phyloP scores from a whole-genome alignment of 2,888 invertebrate species.

The Epistrophe grossulariae region DNA sequence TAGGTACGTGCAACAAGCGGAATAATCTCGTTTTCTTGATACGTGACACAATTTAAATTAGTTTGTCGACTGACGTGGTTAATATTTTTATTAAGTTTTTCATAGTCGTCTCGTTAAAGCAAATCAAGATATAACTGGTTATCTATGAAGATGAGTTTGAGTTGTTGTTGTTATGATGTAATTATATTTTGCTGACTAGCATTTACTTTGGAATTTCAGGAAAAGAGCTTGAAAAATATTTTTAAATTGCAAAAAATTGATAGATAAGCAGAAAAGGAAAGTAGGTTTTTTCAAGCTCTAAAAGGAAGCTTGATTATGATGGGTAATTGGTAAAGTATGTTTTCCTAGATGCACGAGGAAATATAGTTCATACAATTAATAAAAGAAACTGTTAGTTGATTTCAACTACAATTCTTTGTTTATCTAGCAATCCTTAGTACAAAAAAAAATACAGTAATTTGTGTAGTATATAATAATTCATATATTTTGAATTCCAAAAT shows the following conservation, averaged over 20 bases:
- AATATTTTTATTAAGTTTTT: not conserved
- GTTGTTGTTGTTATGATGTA: not conserved
- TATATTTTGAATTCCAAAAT: too few relatives aligned
- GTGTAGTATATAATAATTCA: too few relatives aligned
- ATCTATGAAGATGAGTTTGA: slow-evolving; percentile 6
- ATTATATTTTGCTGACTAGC: not conserved
- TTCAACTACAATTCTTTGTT: too few relatives aligned
- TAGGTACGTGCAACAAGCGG: not conserved
- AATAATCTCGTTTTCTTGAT: slow-evolving; percentile 28
- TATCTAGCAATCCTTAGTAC: too few relatives aligned
- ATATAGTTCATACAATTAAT: not conserved
- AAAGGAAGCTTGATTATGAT: not conserved
- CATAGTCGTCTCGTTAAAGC: not conserved
- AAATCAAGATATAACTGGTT: slow-evolving; percentile 20
- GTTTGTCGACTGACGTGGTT: not conserved
- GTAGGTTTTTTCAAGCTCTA: not conserved
- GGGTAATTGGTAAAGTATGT: too few relatives aligned
- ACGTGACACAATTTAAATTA: slow-evolving; percentile 34
- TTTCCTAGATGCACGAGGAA: not conserved
- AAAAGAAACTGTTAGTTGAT: too few relatives aligned
- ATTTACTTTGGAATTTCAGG: not conserved
- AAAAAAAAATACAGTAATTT: too few relatives aligned
- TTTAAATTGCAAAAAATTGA: not conserved
- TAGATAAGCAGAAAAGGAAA: not conserved
- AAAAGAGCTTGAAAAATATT: not conserved